phyloP scores from a whole-genome alignment of 2,113 vertebrate genomes.

The Smithornis capensis region DNA sequence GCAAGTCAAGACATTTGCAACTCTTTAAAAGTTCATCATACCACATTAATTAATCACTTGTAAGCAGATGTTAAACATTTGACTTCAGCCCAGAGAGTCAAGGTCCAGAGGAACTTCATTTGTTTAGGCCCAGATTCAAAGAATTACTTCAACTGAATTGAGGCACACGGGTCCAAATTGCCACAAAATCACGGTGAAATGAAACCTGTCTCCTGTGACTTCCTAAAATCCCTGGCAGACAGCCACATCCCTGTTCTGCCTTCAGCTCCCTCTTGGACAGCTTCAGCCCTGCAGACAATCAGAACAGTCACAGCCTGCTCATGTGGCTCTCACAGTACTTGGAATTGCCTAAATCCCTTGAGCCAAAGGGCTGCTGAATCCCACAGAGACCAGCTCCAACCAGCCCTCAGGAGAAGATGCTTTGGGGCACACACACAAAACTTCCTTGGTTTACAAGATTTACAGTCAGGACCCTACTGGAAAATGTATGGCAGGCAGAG shows the following conservation, averaged over 20 bases:
- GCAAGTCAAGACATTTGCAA: neutral
- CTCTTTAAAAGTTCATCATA: neutral
- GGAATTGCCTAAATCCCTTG: fast-evolving
- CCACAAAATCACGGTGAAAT: neutral
- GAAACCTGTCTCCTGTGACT: neutral
- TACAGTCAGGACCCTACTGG: neutral
- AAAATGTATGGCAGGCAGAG: fast-evolving
- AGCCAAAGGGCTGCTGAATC: neutral
- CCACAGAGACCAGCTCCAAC: fast-evolving
- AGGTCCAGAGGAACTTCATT: slow-evolving; percentile 6
- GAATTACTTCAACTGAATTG: neutral
- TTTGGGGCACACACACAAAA: neutral
- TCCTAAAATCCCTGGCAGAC: neutral
- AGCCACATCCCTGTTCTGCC: neutral
- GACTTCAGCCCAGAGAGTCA: neutral
- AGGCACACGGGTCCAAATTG: neutral
- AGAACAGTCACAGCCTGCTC: neutral
- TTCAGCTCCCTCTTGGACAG: neutral
- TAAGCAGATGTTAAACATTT: slow-evolving; percentile 31
- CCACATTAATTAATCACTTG: neutral
- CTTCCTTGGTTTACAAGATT: neutral
- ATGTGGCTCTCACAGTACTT: fast-evolving
- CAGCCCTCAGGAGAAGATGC: neutral
- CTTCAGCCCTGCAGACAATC: neutral
- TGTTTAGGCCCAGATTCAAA: slow-evolving; percentile 22